A percentile compares a stretch with the other conserved stretches of the same genome.
These are phyloP conservation scores for Aurelia sp. DNA, from an alignment of 30 jellyfish, hydroid and myxozoan species.

Conservation along the genomic window DNA sequence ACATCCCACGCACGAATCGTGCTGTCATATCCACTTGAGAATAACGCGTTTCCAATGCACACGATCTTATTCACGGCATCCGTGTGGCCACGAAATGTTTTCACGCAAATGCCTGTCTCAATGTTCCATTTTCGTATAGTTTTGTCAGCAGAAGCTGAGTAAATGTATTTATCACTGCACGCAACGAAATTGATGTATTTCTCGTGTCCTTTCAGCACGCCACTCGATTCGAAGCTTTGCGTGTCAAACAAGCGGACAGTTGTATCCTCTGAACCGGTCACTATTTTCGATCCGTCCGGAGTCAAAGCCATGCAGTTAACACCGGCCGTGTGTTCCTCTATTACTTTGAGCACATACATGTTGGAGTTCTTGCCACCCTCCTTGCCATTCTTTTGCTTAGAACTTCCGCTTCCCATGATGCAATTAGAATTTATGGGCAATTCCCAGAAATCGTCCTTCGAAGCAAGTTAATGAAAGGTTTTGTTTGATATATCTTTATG, in stretches of 20 bases:
- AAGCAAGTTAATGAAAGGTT: too few species aligned
- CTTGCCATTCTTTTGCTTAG: slow-evolving; percentile 70
- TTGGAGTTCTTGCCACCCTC: slow-evolving; percentile 46
- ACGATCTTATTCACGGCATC: slow-evolving; percentile 86
- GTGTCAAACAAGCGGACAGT: slow-evolving; percentile 70
- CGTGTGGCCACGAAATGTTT: slow-evolving; percentile 93
- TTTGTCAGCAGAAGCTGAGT: slow-evolving; percentile 94
- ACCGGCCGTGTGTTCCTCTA: slow-evolving; percentile 82
- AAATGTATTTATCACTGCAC: slow-evolving; percentile 76
- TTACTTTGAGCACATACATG: slow-evolving; percentile 51
- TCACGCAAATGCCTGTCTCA: slow-evolving; percentile 94
- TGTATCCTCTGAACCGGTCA: slow-evolving; percentile 88
- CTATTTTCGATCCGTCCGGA: slow-evolving; percentile 77
- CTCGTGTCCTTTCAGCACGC: slow-evolving; percentile 93
- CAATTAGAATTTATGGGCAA: too few species aligned
- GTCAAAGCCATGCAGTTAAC: slow-evolving; percentile 83
- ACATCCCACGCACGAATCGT: slow-evolving; percentile 90
- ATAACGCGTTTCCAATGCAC: slow-evolving; percentile 70
- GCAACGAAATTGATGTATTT: slow-evolving; percentile 79
- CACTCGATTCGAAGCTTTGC: slow-evolving; percentile 56
- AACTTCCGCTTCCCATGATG: slow-evolving; percentile 86
- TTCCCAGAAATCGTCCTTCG: too few species aligned
- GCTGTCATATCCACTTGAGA: slow-evolving; percentile 94
- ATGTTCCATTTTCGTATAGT: slow-evolving; percentile 89
- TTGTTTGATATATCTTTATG: too few species aligned